These are phyloP conservation scores for Agrenia bidenticulata DNA, from an alignment of 2,888 invertebrate species.

Conservation along the genomic window DNA sequence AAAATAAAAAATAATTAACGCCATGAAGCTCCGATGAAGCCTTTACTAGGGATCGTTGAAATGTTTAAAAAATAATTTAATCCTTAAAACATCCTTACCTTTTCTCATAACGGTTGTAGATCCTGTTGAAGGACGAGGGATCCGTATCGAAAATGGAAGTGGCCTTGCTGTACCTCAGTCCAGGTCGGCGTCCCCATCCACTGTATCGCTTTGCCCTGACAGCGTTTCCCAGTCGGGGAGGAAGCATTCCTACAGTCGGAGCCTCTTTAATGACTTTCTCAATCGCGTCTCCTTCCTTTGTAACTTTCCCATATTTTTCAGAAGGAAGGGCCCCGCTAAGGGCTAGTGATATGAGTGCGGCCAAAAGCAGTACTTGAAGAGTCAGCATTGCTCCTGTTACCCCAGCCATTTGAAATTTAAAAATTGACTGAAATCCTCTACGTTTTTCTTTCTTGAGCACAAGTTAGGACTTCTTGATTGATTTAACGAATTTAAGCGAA, in stretches of 20 bases:
- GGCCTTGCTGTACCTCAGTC: constrained; percentile 39
- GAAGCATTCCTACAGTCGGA: constrained; percentile 5
- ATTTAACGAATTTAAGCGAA: too few species aligned
- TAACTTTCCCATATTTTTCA: background rate
- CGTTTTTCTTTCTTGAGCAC: too few species aligned
- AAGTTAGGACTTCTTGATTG: too few species aligned
- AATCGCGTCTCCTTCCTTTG: constrained; percentile 7
- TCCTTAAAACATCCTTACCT: constrained; percentile 30
- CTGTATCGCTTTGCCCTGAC: constrained; percentile 35
- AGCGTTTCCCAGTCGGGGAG: constrained; percentile 9
- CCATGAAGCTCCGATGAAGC: too few species aligned
- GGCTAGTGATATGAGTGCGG: constrained; percentile 22
- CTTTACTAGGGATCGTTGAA: too few species aligned
- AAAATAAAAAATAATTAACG: too few species aligned
- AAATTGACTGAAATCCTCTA: too few species aligned
- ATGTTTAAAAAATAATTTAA: too few species aligned
- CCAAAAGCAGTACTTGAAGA: constrained; percentile 24
- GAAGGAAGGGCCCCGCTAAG: constrained; percentile 20
- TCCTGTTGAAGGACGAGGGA: constrained; percentile 31
- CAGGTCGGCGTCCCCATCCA: constrained; percentile 42
- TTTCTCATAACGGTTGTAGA: constrained; percentile 42
- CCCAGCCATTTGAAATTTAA: constrained; percentile 21
- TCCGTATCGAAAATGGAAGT: constrained; percentile 31
- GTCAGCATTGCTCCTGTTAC: constrained; percentile 4
- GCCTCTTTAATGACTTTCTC: constrained; percentile 12